A percentile compares a stretch with the other conserved stretches of the same genome.
Evolutionary conservation across 2,113 vertebrate genomes (phyloP).

Genomic region (Corythaeola cristata): DNA sequence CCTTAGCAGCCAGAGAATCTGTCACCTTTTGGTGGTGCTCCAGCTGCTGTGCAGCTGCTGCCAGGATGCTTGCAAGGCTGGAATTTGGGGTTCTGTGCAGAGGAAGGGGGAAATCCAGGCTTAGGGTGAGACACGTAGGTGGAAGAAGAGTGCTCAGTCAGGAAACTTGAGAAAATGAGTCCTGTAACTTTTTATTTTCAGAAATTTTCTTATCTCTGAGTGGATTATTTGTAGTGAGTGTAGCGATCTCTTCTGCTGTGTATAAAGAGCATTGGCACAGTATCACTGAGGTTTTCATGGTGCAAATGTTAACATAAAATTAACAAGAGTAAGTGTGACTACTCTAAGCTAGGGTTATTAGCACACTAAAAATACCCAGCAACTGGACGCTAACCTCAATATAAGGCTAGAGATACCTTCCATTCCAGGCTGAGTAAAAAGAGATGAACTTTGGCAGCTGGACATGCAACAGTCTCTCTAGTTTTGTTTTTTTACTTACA

Average conservation of each 20-base stretch:
- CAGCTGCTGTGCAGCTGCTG: background rate
- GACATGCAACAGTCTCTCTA: background rate
- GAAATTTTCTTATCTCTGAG: background rate
- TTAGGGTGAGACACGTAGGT: background rate
- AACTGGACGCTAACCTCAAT: background rate
- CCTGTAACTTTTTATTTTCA: background rate
- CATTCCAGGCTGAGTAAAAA: background rate
- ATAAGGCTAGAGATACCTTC: background rate
- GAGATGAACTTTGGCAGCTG: background rate
- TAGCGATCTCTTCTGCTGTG: background rate
- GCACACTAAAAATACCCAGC: background rate
- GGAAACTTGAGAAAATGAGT: background rate
- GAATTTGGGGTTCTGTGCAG: background rate
- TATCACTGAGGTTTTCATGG: background rate
- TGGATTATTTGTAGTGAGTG: background rate
- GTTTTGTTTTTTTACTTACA: background rate
- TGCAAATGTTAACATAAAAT: background rate
- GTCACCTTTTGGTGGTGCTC: background rate
- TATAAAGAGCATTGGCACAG: background rate
- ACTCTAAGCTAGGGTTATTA: background rate
- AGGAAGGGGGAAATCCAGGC: background rate
- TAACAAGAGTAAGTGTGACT: background rate
- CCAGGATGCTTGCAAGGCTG: background rate
- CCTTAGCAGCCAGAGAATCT: background rate
- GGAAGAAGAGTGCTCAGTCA: background rate